Percentiles rank a stretch among this genome's conserved stretches.
Conservation (phyloP, 2,888 invertebrate genomes). For the Hofmannophila pseudospretella region DNA sequence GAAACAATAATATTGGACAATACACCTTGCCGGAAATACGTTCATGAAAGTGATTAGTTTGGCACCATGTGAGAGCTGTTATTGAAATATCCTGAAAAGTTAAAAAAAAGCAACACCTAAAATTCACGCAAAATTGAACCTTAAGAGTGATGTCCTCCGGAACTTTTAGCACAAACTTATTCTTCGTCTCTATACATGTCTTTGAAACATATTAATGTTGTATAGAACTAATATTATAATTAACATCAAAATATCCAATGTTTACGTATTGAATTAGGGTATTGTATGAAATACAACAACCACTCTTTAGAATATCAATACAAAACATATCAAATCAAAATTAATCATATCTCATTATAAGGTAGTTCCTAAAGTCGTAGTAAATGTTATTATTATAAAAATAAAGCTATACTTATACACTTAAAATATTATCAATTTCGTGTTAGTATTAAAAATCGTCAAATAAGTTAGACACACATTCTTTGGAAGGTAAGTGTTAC, state of each 20-base stretch:
- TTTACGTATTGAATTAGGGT: constrained; percentile 65
- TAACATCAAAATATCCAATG: constrained; percentile 17
- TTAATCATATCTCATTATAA: constrained; percentile 41
- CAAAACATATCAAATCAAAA: constrained; percentile 67
- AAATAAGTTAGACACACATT: not conserved
- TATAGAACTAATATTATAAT: too few species aligned
- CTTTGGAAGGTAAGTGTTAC: not conserved
- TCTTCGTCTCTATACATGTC: constrained; percentile 25
- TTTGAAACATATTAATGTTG: constrained; percentile 27
- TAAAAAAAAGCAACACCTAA: not conserved
- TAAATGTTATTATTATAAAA: too few species aligned
- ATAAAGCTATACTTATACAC: too few species aligned
- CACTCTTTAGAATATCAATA: constrained; percentile 75
- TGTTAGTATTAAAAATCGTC: too few species aligned
- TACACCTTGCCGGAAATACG: not conserved
- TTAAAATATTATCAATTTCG: too few species aligned
- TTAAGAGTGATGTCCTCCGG: constrained; percentile 70
- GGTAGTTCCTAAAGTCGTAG: not conserved
- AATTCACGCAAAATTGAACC: constrained; percentile 22
- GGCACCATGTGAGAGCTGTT: not conserved
- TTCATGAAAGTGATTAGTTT: not conserved
- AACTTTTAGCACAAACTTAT: constrained; percentile 10
- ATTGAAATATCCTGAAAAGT: not conserved
- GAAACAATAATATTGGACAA: constrained; percentile 1
- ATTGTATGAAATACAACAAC: constrained; percentile 65